Evolutionary conservation across 2,113 vertebrate species (phyloP), one percentile per base, ranked within the genome.

Genomic region (Xyrauchen texanus): DNA sequence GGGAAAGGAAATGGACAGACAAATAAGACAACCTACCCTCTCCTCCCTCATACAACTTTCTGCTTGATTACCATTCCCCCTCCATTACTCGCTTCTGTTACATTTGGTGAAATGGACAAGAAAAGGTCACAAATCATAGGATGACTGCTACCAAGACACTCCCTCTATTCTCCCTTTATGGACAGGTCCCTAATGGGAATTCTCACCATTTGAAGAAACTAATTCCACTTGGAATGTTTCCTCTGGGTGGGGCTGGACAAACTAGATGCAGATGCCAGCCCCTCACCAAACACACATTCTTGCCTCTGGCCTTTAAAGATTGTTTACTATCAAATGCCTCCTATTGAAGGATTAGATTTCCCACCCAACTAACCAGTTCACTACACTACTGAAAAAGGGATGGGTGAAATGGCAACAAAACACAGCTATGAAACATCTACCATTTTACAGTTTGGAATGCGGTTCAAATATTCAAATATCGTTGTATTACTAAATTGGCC

Each of bases 201-300:
- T 83, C 82, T 71, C 63, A 82, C 82, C 81, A 76, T 81, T 84
- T 83, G 84, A 85, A 84, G 77, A 89, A 85, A 85, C 83, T 83
- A 84, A 87, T 84, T 82, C 82, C 79, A 78, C 74, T 76, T 81
- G 82, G 84, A 87, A 86, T 85, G 81, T 86, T 85, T 86, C 82
- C 77, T 79, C 60, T 86, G 86, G 84, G 84, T 85, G 85, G 83
- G 84, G 85, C 81, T 83, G 76, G 74, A 81, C 66, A 81, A 85
- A 75, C 76, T 69, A 79, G 58, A 84, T 63, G 58, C 65, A 82
- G 68, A 71, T 69, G 65, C 75, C 73, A 62, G 71, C 65, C 66
- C 78, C 67, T 51, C 16, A 67, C 68, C 45, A 65, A 34, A 44
- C 52, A 84, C 68, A 61, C 67, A 70, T 69, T 69, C 79, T 68